phyloP scores from a whole-genome alignment of 2,797 vertebrate genomes.

The Hydrocynus forskahlii region DNA sequence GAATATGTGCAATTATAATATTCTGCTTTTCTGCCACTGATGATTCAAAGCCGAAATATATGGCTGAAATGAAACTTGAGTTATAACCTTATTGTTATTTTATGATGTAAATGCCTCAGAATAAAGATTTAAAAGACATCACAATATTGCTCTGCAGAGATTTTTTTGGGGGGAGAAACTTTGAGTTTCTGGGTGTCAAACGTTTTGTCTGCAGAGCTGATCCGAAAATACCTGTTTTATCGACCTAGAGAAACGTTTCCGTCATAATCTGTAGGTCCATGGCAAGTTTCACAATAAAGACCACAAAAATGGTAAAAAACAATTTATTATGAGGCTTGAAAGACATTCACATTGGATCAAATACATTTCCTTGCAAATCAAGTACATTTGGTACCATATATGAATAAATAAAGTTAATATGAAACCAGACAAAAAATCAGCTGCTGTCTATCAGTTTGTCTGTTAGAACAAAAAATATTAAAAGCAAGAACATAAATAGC shows the following conservation, averaged over 20 bases:
- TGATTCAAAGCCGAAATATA: constrained; percentile 29
- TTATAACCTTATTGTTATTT: constrained; percentile 38
- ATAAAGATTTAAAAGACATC: constrained; percentile 26
- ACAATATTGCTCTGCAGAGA: neutral
- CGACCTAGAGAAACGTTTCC: neutral
- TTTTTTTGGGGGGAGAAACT: neutral
- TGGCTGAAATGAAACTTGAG: constrained; percentile 10
- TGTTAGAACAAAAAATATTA: neutral
- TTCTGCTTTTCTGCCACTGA: constrained; percentile 36
- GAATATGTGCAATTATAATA: constrained; percentile 45
- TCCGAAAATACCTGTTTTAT: neutral
- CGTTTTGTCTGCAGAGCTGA: neutral
- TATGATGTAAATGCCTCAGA: constrained; percentile 27
- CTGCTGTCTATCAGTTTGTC: neutral
- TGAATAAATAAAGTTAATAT: neutral
- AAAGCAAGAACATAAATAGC: too few species aligned
- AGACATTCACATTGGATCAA: neutral
- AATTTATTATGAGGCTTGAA: neutral
- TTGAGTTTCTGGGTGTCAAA: neutral
- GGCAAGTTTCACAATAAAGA: too few species aligned
- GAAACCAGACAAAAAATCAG: neutral
- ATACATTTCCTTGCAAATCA: neutral
- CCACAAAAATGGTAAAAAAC: neutral
- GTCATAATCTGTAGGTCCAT: neutral
- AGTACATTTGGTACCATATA: neutral